phyloP scores from a whole-genome alignment of 1,140 invertebrate genomes.

The Drosophila jambulina region DNA sequence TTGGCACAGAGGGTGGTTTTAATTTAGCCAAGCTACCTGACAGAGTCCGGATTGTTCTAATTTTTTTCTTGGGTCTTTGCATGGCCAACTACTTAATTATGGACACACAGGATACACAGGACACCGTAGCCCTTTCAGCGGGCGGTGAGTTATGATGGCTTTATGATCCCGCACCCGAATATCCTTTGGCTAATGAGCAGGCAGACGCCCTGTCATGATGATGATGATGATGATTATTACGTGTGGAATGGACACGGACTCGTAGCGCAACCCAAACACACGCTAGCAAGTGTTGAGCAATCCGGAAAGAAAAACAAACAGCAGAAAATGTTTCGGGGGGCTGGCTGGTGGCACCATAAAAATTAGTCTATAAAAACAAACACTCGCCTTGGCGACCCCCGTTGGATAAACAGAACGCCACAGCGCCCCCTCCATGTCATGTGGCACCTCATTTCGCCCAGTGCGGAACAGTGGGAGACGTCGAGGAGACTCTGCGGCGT shows the following conservation, averaged over 20 bases:
- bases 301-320: slow-evolving; percentile 70
- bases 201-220: slow-evolving; percentile 79
- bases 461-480: slow-evolving; percentile 43
- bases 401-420: slow-evolving; percentile 77
- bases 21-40: slow-evolving; percentile 57
- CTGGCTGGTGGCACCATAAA: slow-evolving; percentile 66
- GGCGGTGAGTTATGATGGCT: slow-evolving; percentile 77
- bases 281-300: slow-evolving; percentile 71
- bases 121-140: slow-evolving; percentile 65
- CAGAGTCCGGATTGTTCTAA: slow-evolving; percentile 50
- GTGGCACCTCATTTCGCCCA: slow-evolving; percentile 64
- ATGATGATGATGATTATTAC: slow-evolving; percentile 74
- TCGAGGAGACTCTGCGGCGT: slow-evolving; percentile 40
- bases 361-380: slow-evolving; percentile 84
- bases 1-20: slow-evolving; percentile 79
- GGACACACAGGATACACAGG: slow-evolving; percentile 4
- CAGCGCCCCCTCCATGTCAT: slow-evolving; percentile 53
- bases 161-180: slow-evolving; percentile 69
- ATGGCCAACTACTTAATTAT: slow-evolving; percentile 79
- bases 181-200: slow-evolving; percentile 74
- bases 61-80: slow-evolving; percentile 62
- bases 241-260: slow-evolving; percentile 40
- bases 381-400: slow-evolving; percentile 72
- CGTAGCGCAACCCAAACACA: slow-evolving; percentile 27
- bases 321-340: slow-evolving; percentile 22